These are phyloP conservation scores for Myotis findleyi DNA, from an alignment of 2,797 vertebrate genomes.

Conservation along the genomic window DNA sequence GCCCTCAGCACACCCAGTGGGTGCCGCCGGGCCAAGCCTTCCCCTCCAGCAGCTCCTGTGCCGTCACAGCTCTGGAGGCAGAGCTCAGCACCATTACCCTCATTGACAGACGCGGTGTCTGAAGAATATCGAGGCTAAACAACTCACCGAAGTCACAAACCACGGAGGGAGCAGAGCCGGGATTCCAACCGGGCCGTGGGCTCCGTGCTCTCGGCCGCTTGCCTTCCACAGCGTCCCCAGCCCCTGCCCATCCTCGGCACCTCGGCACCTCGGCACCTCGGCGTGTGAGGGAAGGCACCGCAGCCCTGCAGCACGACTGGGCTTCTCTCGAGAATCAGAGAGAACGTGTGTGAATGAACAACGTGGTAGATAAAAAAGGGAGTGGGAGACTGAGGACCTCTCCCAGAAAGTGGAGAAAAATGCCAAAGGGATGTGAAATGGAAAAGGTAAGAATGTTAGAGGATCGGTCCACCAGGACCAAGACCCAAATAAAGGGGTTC, in stretches of 20 bases:
- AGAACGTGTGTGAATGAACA: neutral
- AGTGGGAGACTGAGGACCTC: neutral
- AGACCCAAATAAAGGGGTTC: neutral
- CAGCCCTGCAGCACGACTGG: neutral
- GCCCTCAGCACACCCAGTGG: fast-evolving
- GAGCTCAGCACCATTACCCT: fast-evolving
- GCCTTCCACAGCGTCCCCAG: neutral
- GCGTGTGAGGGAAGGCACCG: neutral
- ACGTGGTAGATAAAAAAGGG: neutral
- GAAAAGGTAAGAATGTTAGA: slow-evolving; percentile 36
- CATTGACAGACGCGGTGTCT: neutral
- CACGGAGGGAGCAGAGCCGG: neutral
- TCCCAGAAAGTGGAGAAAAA: slow-evolving; percentile 37
- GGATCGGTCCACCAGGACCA: neutral
- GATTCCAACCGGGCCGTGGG: neutral
- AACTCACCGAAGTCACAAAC: neutral
- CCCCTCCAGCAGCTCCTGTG: neutral
- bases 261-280: fast-evolving
- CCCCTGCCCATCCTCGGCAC: fast-evolving
- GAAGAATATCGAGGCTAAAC: neutral
- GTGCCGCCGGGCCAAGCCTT: neutral
- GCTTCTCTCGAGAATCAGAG: neutral
- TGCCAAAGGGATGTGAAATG: neutral
- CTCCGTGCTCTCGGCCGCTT: neutral
- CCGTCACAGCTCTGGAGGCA: neutral